These are phyloP conservation scores for Mechanitis messenoides DNA, from an alignment of 2,888 invertebrate genomes.

Conservation along the genomic window DNA sequence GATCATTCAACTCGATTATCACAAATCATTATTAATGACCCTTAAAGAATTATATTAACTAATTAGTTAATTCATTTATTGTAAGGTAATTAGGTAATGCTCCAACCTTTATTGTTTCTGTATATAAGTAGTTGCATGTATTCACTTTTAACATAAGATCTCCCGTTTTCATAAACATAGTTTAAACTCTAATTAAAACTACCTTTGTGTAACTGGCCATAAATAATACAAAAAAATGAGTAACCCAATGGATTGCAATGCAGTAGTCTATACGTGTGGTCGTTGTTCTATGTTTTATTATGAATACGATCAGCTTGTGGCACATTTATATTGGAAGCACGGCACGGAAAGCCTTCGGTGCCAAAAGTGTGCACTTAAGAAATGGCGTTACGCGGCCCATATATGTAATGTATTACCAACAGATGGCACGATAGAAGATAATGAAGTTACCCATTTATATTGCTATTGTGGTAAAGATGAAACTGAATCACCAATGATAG, in stretches of 20 bases:
- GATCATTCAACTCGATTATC: too few species aligned
- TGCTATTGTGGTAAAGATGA: slow-evolving; percentile 51
- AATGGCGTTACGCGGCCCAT: slow-evolving; percentile 53
- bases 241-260: slow-evolving; percentile 31
- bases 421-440: slow-evolving; percentile 35
- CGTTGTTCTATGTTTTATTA: slow-evolving; percentile 46
- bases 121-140: too few species aligned
- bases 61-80: too few species aligned
- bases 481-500: slow-evolving; percentile 49
- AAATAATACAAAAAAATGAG: slow-evolving; percentile 36
- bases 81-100: too few species aligned
- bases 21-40: too few species aligned
- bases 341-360: slow-evolving; percentile 55
- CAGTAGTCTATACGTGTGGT: slow-evolving; percentile 42
- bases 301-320: slow-evolving; percentile 49
- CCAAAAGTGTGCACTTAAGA: slow-evolving; percentile 43
- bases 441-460: slow-evolving; percentile 38
- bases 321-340: slow-evolving; percentile 60
- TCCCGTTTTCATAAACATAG: too few species aligned
- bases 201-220: not conserved
- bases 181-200: too few species aligned
- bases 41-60: too few species aligned
- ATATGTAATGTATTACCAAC: slow-evolving; percentile 52
- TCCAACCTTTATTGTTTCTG: too few species aligned
- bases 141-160: too few species aligned